Base-by-base conservation (phyloP, 2,113 vertebrate species). In the Ctenomys sociabilis region DNA sequence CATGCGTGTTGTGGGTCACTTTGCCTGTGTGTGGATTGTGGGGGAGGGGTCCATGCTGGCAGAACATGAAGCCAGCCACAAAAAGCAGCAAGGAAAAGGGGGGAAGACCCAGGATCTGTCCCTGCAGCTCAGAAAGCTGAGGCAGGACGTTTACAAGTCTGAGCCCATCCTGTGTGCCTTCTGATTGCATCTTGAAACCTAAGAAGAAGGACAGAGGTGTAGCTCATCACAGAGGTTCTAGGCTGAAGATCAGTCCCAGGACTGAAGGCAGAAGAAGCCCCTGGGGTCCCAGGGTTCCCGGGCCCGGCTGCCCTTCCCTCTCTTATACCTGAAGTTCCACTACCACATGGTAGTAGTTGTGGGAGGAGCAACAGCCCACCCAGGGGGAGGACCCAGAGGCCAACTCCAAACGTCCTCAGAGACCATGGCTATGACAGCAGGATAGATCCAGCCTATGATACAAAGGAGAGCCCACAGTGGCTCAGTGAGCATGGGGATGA, bases 361-460 rank as follows among this genome's bases (percentile, higher is more conserved):
- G 13, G 83, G 57, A 21, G 49, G 40, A 11, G 26, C 3, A 11
- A 35, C 66, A 66, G 73, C 14, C 3, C 0, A 10, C 4, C 40
- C 1, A 1, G 8, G 70, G 63, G 30, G 49, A 61, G 16, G 26
- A 26, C 28, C 70, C 40, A n/a, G 61, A 66, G 28, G n/a, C 14
- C 5, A 5, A 19, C 19, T 7, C 35, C n/a, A n/a, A 35, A 70
- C 1, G 17, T n/a, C 17, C 68, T 70, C 68, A 70, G 35, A 35
- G 32, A 7, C 24, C 24, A 28, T 12, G 11, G 49, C 78, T 3
- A 3, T 11, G 40, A 49, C 10, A 40, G 16, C 7, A 4, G 82
- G 28, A 19, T 28, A 0, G 1, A 16, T 3, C 64, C 0, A 49
- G 26, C 35, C 16, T 7, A 45, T 0, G 1, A 3, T 2, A 0